Percentiles rank a stretch among this genome's conserved stretches.
Evolutionary conservation across 1,140 invertebrate species (phyloP).

Genomic region (honey bee (Apis mellifera)): DNA sequence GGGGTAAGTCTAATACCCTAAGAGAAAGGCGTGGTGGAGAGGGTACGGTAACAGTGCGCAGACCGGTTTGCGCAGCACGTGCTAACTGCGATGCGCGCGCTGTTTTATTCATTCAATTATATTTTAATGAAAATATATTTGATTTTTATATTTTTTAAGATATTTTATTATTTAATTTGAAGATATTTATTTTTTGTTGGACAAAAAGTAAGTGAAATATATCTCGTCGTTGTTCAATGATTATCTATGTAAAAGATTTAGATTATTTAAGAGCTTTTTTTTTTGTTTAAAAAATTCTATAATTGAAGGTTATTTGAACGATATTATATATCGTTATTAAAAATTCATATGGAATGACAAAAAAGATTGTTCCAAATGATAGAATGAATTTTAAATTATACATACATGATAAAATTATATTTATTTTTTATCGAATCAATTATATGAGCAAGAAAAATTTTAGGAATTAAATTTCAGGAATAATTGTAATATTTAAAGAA

Average conservation of each 20-base stretch:
- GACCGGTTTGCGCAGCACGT: slow-evolving; percentile 74
- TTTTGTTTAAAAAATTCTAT: not conserved
- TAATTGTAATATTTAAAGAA: no score
- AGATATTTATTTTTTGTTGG: not conserved
- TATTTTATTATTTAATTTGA: no score
- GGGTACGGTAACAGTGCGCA: slow-evolving; percentile 62
- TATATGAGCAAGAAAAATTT: not conserved
- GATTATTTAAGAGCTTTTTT: not conserved
- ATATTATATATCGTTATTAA: not conserved
- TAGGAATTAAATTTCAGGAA: not conserved
- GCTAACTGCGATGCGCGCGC: not conserved
- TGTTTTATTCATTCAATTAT: not conserved
- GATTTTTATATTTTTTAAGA: not conserved
- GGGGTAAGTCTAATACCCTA: slow-evolving; percentile 59
- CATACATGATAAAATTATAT: no score
- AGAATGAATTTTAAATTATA: not conserved
- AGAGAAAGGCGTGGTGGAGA: slow-evolving; percentile 2
- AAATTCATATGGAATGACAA: no score
- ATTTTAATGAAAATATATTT: not conserved
- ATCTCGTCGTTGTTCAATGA: not conserved
- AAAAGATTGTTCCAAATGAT: not conserved
- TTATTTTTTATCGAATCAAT: no score
- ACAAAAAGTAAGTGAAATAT: not conserved
- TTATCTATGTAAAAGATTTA: not conserved
- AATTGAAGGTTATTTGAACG: not conserved